Base-by-base conservation (phyloP, 2,113 vertebrate species). In the Sorex fumeus region DNA sequence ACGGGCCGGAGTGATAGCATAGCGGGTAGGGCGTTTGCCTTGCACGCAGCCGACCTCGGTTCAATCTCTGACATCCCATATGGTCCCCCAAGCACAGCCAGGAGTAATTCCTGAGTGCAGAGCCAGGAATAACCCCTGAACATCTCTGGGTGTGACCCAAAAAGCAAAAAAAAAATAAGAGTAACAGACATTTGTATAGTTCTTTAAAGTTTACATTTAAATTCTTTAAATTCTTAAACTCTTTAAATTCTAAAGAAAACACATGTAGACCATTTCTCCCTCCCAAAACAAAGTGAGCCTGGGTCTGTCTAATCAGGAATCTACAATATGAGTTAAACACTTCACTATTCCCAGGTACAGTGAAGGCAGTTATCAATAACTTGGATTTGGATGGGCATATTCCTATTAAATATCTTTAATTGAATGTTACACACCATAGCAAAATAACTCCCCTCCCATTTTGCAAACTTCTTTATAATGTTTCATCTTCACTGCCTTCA, bases 371-470 rank as follows among this genome's bases (percentile, higher is more conserved):
- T 30, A 75, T 57, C 64, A 53, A 10, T 12, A 34, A 3, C 69
- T 84, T n/a, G 57, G 34, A 71, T 76, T 36, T 64, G 25, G 66
- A 75, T 87, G 71, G 86, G 53, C 0, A 60, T 4, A 28, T 8
- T 30, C 89, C 23, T 66, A 16, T 53, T 66, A 80, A 34, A 80
- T 77, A 27, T 30, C 18, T 66, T 87, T 92, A 57, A 95, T 66
- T 78, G 85, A 67, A 32, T 43, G 21, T 8, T 50, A 84, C 12
- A 23, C 4, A 43, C 6, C n/a, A 28, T 36, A 78, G 60, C 81
- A 84, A 91, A 95, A 86, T 19, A 90, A 34, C 18, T n/a, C 18
- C 25, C 10, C 36, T 47, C 36, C 64, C 64, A 13, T 71, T 92
- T 77, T 53, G 28, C 50, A 69, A 53, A 12, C 40, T 60, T 21